Percentiles rank a stretch among this genome's conserved stretches.
Conservation (phyloP, 2,888 invertebrate species). For the Clistopyga incitator region DNA sequence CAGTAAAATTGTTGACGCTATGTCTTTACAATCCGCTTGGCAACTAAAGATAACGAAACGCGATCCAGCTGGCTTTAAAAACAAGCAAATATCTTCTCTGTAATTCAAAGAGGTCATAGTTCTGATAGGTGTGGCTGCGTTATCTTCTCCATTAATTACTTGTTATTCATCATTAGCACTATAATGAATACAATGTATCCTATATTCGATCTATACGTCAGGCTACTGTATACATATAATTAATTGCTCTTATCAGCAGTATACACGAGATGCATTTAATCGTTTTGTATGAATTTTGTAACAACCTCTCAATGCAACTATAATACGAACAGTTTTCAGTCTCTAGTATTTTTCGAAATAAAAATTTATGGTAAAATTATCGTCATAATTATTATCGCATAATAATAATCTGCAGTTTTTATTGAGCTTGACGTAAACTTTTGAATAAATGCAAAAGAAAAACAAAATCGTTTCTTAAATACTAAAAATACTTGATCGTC, state of each 20-base stretch:
- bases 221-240: background rate
- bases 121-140: background rate
- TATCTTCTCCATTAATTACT: slow-evolving; percentile 20
- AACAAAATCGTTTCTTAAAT: too few species aligned
- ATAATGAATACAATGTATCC: slow-evolving; percentile 1
- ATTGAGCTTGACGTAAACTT: too few species aligned
- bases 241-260: background rate
- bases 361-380: too few species aligned
- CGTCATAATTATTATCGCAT: too few species aligned
- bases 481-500: too few species aligned
- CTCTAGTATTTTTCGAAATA: too few species aligned
- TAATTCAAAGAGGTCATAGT: slow-evolving; percentile 5
- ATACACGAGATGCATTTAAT: background rate
- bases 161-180: slow-evolving; percentile 29
- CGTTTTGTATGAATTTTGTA: too few species aligned
- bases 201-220: background rate
- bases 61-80: background rate
- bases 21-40: background rate
- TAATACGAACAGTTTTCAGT: too few species aligned
- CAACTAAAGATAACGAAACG: background rate
- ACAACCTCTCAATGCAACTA: background rate
- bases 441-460: too few species aligned
- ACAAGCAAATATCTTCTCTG: background rate
- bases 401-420: too few species aligned
- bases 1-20: background rate